Evolutionary conservation across 1,140 invertebrate genomes (phyloP).

Genomic region (Bombus affinis): DNA sequence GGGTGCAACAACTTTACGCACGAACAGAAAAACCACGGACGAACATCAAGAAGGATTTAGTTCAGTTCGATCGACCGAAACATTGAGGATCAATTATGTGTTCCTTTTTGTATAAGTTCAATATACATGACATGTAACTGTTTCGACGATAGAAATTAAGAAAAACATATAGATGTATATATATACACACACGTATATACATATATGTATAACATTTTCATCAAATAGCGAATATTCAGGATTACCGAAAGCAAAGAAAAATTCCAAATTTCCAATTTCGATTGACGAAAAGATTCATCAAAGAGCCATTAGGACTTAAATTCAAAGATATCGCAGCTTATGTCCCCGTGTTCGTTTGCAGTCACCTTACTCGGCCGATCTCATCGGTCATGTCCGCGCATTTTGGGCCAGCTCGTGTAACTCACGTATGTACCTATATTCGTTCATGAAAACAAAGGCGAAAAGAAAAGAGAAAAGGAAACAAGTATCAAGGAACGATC

Average conservation of each 20-base stretch:
- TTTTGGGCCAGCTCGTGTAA: conserved; percentile 73
- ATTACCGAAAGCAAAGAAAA: background rate
- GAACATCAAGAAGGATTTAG: conserved; percentile 1
- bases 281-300: background rate
- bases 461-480: background rate
- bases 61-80: conserved; percentile 22
- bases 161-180: background rate
- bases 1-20: background rate
- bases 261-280: conserved; percentile 22
- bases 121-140: conserved; percentile 1
- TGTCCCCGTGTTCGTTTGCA: conserved; percentile 19
- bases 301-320: background rate
- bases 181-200: background rate
- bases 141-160: conserved; percentile 17
- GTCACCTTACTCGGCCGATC: conserved; percentile 1
- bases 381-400: conserved; percentile 50
- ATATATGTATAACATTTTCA: background rate
- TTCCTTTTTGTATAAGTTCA: conserved; percentile 28
- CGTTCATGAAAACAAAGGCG: conserved; percentile 21
- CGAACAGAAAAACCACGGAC: background rate
- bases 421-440: conserved; percentile 57
- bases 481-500: conserved; percentile 33
- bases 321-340: background rate
- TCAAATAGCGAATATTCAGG: conserved; percentile 22
- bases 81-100: conserved; percentile 22